These are phyloP conservation scores for Epinotia demarniana DNA, from an alignment of 2,888 invertebrate species.

Conservation along the genomic window DNA sequence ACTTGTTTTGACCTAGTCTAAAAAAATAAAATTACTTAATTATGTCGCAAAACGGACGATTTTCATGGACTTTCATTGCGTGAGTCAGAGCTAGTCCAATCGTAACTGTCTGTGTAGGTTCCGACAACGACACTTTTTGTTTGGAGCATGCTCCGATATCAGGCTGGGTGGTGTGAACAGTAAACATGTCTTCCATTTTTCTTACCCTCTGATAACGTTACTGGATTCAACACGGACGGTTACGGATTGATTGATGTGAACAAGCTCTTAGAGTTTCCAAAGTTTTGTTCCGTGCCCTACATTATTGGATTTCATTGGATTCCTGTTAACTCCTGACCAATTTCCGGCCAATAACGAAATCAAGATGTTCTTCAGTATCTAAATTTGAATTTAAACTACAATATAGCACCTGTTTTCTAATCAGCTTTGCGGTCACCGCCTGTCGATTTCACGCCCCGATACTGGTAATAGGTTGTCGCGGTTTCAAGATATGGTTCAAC, in stretches of 20 bases:
- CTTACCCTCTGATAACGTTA: too few species aligned
- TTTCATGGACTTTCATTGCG: too few species aligned
- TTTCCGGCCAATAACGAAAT: neutral
- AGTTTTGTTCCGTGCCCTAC: neutral
- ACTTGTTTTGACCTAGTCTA: neutral
- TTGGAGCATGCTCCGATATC: too few species aligned
- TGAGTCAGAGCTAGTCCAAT: too few species aligned
- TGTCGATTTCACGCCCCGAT: constrained; percentile 32
- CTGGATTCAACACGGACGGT: too few species aligned
- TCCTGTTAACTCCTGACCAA: neutral
- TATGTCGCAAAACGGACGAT: too few species aligned
- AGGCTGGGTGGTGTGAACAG: too few species aligned
- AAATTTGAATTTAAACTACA: neutral
- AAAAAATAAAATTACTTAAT: neutral
- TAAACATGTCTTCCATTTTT: too few species aligned
- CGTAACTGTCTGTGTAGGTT: too few species aligned
- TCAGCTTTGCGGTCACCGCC: constrained; percentile 23
- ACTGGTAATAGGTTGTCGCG: constrained; percentile 25
- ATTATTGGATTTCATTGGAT: neutral
- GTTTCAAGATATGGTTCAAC: constrained; percentile 23
- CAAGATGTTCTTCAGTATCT: too few species aligned
- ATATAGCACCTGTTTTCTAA: constrained; percentile 26
- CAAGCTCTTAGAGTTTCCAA: neutral
- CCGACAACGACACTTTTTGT: too few species aligned
- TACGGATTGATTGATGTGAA: too few species aligned